Evolutionary conservation across 1,140 invertebrate genomes (phyloP).

Genomic region (Nebria ingens): DNA sequence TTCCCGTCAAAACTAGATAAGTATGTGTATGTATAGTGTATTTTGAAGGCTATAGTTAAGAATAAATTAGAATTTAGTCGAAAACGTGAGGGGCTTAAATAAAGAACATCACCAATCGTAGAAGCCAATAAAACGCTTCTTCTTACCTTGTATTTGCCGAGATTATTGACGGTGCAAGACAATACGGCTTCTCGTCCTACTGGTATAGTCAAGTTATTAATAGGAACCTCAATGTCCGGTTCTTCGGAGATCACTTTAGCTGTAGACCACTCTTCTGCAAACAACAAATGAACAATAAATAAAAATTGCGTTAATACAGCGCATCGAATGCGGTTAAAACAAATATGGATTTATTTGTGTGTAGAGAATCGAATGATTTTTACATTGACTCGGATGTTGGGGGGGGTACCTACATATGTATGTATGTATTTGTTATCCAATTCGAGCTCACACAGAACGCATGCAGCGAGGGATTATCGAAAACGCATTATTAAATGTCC

Average conservation of each 20-base stretch:
- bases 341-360: no score
- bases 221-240: conserved; percentile 58
- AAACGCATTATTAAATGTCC: neutral
- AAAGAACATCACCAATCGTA: no score
- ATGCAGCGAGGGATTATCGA: neutral
- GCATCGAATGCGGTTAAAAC: no score
- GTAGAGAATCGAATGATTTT: neutral
- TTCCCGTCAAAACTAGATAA: no score
- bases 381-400: neutral
- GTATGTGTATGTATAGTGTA: no score
- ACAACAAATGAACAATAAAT: conserved; percentile 7
- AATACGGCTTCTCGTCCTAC: conserved; percentile 64
- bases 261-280: conserved; percentile 30
- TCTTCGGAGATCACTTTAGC: conserved; percentile 35
- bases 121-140: no score
- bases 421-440: neutral
- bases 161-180: conserved; percentile 61
- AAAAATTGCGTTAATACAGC: no score
- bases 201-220: conserved; percentile 64
- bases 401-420: neutral
- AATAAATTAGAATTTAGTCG: no score
- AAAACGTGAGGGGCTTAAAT: no score
- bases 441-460: neutral
- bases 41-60: no score
- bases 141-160: conserved; percentile 67